These are phyloP conservation scores for Metopolophium dirhodum DNA, from an alignment of 1,140 invertebrate genomes.

Conservation along the genomic window DNA sequence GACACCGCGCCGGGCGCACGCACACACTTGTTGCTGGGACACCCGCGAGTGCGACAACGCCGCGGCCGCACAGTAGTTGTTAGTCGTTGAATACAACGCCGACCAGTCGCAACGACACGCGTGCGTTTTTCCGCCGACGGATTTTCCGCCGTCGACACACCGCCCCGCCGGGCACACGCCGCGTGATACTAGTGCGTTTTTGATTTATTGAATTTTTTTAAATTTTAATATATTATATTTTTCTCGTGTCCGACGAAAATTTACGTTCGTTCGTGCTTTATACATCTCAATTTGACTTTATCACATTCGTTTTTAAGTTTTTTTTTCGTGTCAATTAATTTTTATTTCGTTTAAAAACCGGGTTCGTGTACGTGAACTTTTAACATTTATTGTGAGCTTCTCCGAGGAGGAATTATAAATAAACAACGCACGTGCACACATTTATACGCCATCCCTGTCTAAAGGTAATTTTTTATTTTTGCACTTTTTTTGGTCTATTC, in stretches of 20 bases:
- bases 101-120: constrained; percentile 17
- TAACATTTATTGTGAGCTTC: neutral
- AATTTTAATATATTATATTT: neutral
- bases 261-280: neutral
- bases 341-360: neutral
- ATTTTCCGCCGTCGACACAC: constrained; percentile 12
- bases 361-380: neutral
- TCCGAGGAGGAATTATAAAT: neutral
- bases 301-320: neutral
- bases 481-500: neutral
- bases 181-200: constrained; percentile 9
- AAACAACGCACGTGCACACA: neutral
- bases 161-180: constrained; percentile 1
- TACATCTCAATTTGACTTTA: neutral
- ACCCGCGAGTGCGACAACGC: constrained; percentile 34
- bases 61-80: constrained; percentile 31
- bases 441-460: neutral
- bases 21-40: constrained; percentile 26
- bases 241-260: neutral
- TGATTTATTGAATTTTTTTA: neutral
- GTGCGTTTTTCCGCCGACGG: constrained; percentile 38
- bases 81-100: constrained; percentile 22
- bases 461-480: constrained; percentile 32
- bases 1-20: constrained; percentile 22
- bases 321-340: neutral